phyloP scores from a whole-genome alignment of 2,888 invertebrate species.

The Adineta ricciae region DNA sequence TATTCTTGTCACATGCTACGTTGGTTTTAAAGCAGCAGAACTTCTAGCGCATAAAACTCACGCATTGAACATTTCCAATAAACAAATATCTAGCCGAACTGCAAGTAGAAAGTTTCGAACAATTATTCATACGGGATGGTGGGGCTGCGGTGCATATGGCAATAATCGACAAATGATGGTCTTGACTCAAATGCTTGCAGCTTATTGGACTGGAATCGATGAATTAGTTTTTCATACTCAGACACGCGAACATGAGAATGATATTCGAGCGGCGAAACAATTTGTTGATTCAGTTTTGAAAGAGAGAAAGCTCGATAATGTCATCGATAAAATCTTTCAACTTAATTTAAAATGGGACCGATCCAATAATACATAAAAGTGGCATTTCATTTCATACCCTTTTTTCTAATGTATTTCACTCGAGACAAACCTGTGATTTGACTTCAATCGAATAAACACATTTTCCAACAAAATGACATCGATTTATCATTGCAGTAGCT shows the following conservation, averaged over 20 bases:
- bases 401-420: no score
- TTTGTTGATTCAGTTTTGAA: neutral
- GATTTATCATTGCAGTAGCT: no score
- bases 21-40: neutral
- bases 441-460: no score
- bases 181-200: neutral
- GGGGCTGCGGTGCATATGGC: constrained; percentile 6
- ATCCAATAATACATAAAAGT: neutral
- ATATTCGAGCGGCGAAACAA: neutral
- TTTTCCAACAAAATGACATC: no score
- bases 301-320: neutral
- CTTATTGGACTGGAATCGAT: neutral
- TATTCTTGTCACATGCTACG: neutral
- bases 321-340: neutral
- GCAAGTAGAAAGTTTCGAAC: neutral
- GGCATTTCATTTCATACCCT: no score
- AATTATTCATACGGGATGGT: neutral
- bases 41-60: neutral
- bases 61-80: neutral
- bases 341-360: neutral
- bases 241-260: neutral
- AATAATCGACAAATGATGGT: neutral
- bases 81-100: neutral
- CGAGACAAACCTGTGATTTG: no score
- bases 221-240: neutral